Evolutionary conservation across 2,888 invertebrate genomes (phyloP).

Genomic region (Chymomyza caudatula): DNA sequence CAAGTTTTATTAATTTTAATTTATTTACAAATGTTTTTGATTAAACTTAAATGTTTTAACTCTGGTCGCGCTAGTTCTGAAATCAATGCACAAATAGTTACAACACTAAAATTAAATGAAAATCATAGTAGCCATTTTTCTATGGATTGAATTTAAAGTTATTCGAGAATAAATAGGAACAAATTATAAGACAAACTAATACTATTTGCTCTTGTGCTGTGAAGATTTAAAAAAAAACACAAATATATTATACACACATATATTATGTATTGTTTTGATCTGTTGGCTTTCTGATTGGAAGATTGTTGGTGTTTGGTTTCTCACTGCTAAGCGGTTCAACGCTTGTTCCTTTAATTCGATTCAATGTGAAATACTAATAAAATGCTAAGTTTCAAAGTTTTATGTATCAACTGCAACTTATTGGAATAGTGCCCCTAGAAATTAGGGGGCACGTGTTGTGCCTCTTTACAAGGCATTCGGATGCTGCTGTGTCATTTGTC

Average conservation of each 20-base stretch:
- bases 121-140: conserved; percentile 60
- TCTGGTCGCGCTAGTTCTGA: conserved; percentile 33
- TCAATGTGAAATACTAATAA: conserved; percentile 42
- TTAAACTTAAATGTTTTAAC: conserved; percentile 60
- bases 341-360: conserved; percentile 40
- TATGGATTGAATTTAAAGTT: conserved; percentile 60
- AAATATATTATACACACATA: conserved; percentile 42
- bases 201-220: conserved; percentile 57
- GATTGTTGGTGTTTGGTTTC: conserved; percentile 28
- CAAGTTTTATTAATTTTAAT: conserved; percentile 45
- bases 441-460: conserved; percentile 35
- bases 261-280: conserved; percentile 42
- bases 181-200: conserved; percentile 71
- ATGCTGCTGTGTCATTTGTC: conserved; percentile 80
- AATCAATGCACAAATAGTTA: conserved; percentile 58
- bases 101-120: conserved; percentile 36
- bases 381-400: conserved; percentile 38
- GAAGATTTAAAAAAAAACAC: conserved; percentile 21
- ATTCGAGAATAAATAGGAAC: conserved; percentile 76
- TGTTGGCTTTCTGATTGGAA: conserved; percentile 32
- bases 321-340: background rate
- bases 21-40: conserved; percentile 62
- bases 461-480: conserved; percentile 69
- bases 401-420: conserved; percentile 34
- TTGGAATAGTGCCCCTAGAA: conserved; percentile 20